Evolutionary conservation across 2,113 vertebrate genomes (phyloP).

Genomic region (Leptobrachium leishanense): DNA sequence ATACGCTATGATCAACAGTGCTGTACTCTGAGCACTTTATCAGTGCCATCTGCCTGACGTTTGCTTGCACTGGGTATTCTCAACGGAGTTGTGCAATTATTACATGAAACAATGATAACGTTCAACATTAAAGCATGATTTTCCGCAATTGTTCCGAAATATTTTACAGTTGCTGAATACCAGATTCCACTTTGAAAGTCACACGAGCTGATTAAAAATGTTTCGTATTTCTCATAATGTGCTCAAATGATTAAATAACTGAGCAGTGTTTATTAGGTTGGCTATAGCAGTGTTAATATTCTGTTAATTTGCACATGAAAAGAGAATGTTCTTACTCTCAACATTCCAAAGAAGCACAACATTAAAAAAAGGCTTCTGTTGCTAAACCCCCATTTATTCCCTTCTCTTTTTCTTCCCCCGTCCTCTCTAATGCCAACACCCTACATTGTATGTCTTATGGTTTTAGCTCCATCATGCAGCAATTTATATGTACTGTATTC

Average conservation of each 20-base stretch:
- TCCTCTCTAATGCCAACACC: too few species aligned
- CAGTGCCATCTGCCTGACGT: conserved; percentile 57
- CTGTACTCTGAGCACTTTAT: conserved; percentile 50
- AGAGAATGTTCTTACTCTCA: not conserved
- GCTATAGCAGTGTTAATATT: conserved; percentile 10
- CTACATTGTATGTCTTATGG: too few species aligned
- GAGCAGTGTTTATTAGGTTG: conserved; percentile 21
- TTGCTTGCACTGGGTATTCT: conserved; percentile 35
- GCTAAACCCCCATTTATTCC: too few species aligned
- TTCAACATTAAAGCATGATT: conserved; percentile 36
- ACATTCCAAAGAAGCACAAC: not conserved
- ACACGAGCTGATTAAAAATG: conserved; percentile 7
- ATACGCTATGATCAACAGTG: conserved; percentile 55
- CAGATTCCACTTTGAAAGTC: conserved; percentile 17
- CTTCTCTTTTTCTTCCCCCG: too few species aligned
- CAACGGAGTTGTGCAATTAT: conserved; percentile 49
- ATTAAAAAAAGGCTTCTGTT: not conserved
- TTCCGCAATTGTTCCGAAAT: conserved; percentile 21
- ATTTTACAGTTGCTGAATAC: conserved; percentile 32
- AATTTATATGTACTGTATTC: too few species aligned
- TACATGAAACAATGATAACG: conserved; percentile 45
- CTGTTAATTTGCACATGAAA: conserved; percentile 31
- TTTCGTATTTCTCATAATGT: conserved; percentile 1
- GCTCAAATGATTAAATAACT: conserved; percentile 3
- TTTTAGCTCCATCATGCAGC: too few species aligned